These are phyloP conservation scores for Dysidea cf. avara DNA, from an alignment of 37 sponge, comb jelly and placozoan species.

Conservation along the genomic window DNA sequence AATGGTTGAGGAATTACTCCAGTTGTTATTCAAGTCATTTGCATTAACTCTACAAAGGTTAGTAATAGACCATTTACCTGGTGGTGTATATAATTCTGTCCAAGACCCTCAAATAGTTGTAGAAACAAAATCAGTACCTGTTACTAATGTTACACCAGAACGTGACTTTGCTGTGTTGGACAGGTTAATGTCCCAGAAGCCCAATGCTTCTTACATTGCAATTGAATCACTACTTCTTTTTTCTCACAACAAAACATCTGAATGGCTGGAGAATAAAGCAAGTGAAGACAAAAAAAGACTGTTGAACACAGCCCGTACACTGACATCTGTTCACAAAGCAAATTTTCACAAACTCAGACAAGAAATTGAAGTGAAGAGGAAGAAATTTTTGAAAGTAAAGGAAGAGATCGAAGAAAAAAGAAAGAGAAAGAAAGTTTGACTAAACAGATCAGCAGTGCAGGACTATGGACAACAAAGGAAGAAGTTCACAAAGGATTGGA, in stretches of 20 bases:
- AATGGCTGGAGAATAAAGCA: constrained; percentile 1
- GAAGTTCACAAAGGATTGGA: background rate
- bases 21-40: constrained; percentile 9
- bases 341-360: background rate
- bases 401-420: too few relatives aligned
- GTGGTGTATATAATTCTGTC: background rate
- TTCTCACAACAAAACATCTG: constrained; percentile 12
- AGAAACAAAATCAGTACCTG: constrained; percentile 27
- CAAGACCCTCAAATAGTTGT: background rate
- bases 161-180: constrained; percentile 3
- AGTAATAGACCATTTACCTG: constrained; percentile 14
- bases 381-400: background rate
- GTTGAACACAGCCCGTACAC: background rate
- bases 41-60: background rate
- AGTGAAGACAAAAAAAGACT: background rate
- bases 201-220: constrained; percentile 9
- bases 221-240: constrained; percentile 15
- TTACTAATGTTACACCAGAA: constrained; percentile 19
- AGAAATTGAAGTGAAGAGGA: background rate
- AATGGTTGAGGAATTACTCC: constrained; percentile 1
- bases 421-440: background rate
- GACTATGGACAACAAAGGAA: background rate
- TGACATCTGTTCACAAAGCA: background rate
- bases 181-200: constrained; percentile 6
- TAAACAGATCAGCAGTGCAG: background rate